Base-by-base conservation (phyloP, 2,888 invertebrate genomes). In the Drosophila atripex region DNA sequence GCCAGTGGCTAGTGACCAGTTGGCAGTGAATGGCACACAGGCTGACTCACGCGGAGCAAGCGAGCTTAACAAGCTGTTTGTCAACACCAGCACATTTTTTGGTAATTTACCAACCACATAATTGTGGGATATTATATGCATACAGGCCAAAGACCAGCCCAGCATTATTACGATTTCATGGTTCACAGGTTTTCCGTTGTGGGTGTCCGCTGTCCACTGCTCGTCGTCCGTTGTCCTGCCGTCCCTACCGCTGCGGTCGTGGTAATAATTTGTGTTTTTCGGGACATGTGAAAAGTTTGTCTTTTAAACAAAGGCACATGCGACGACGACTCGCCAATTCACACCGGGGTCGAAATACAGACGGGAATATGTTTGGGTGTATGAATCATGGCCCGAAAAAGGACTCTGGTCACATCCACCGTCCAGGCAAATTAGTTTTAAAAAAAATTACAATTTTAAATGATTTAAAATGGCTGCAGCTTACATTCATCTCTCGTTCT, bases 51-150 rank as follows among this genome's bases (percentile, higher is more conserved):
- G 46, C 51, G 39, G 39, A 41, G 39, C 57, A 3, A 6, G 57
- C 28, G 60, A 25, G 53, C 64, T 64, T 73, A 85, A 82, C 82
- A 86, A 86, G 88, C 88, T 82, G 86, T 87, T 80, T 88, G 82
- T 88, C 89, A 88, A 77, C 84, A 77, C 82, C 89, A 78, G 84
- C 87, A 77, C 88, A 89, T 84, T 89, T 88, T 87, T 86, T 89
- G 80, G 89, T 87, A 82, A 78, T 87, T 85, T 89, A 78, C 86
- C 69, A 75, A 88, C 89, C 89, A 89, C 88, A 89, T 89, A 88
- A 89, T 88, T 88, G 88, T 74, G 89, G 88, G 75, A 73, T 84
- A 82, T 87, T 82, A 79, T 88, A 86, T 84, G 76, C 78, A 75
- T 69, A 66, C 66, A 54, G 28, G 39, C 60, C 60, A 35, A 51